These are phyloP conservation scores for Burhinus oedicnemus DNA, from an alignment of 2,113 vertebrate genomes.

Conservation along the genomic window DNA sequence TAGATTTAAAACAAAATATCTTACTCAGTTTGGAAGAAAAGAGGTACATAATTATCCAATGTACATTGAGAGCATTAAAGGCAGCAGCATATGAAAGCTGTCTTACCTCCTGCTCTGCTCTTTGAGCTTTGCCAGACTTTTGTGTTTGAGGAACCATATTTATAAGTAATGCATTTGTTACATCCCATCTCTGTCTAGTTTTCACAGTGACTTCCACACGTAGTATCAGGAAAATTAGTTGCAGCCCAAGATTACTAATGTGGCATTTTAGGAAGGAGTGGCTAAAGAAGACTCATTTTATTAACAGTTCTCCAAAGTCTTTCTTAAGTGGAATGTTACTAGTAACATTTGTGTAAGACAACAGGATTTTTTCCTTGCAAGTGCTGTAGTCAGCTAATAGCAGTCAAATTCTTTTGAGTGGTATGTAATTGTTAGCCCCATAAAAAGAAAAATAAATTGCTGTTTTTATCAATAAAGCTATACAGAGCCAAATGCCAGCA, in stretches of 20 bases:
- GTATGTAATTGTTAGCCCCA: conserved; percentile 49
- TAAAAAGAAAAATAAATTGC: conserved; percentile 44
- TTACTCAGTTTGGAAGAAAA: conserved; percentile 49
- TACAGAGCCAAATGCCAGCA: conserved; percentile 48
- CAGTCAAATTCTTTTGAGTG: conserved; percentile 53
- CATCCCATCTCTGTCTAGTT: conserved; percentile 23
- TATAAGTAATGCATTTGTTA: conserved; percentile 53
- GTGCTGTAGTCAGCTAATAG: conserved; percentile 52
- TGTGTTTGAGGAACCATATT: conserved; percentile 58
- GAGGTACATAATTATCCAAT: conserved; percentile 26
- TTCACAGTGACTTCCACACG: conserved; percentile 7
- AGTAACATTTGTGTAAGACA: conserved; percentile 38
- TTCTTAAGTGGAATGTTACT: not conserved
- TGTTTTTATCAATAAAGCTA: conserved; percentile 69
- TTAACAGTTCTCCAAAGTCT: not conserved
- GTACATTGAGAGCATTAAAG: conserved; percentile 41
- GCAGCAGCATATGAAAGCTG: conserved; percentile 64
- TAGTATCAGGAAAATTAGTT: not conserved
- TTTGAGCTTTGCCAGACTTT: conserved; percentile 47
- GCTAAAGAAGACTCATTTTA: not conserved
- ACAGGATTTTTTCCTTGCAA: not conserved
- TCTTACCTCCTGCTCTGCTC: conserved; percentile 50
- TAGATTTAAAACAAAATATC: conserved; percentile 44
- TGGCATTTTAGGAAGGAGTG: not conserved
- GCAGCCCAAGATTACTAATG: not conserved